A percentile compares a stretch with the other conserved stretches of the same genome.
Evolutionary conservation across 2,797 vertebrate species (phyloP).

Genomic region (Triplophysa yarkandensis): DNA sequence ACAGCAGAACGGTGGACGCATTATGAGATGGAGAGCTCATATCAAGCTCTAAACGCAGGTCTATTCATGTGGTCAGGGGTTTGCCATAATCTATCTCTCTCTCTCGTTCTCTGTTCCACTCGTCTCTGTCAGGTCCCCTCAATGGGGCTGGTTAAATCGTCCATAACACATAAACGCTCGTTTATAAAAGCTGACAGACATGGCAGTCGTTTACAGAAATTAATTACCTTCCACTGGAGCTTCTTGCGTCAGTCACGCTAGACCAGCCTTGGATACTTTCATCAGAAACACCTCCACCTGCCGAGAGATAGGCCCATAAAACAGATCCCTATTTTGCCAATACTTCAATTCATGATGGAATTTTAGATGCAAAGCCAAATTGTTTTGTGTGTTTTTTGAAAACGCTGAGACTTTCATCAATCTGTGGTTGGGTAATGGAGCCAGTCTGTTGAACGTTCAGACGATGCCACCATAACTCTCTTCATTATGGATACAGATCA

Average conservation of each 20-base stretch:
- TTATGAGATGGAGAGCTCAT: conserved; percentile 36
- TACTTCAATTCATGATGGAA: conserved; percentile 38
- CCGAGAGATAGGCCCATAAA: conserved; percentile 48
- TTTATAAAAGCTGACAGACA: conserved; percentile 84
- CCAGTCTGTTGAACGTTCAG: conserved; percentile 50
- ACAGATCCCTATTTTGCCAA: conserved; percentile 29
- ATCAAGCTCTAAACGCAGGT: conserved; percentile 26
- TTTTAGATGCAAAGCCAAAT: conserved; percentile 37
- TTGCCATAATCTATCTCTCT: conserved; percentile 35
- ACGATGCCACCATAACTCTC: conserved; percentile 42
- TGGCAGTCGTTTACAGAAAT: conserved; percentile 81
- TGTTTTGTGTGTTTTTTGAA: conserved; percentile 25
- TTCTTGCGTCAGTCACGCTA: conserved; percentile 76
- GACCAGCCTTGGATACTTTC: conserved; percentile 60
- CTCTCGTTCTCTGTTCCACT: conserved; percentile 48
- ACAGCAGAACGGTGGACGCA: conserved; percentile 19
- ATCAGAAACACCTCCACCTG: conserved; percentile 63
- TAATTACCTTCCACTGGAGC: conserved; percentile 77
- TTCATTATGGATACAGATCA: conserved; percentile 46
- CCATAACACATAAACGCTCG: conserved; percentile 80
- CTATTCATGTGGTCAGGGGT: conserved; percentile 34
- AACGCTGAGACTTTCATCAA: conserved; percentile 52
- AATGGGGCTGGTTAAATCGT: conserved; percentile 80
- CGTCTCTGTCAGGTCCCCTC: conserved; percentile 75
- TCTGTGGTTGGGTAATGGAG: conserved; percentile 56